Evolutionary conservation across 2,888 invertebrate genomes (phyloP), one percentile per base, ranked within the genome.

Genomic region (Apodemia zela): DNA sequence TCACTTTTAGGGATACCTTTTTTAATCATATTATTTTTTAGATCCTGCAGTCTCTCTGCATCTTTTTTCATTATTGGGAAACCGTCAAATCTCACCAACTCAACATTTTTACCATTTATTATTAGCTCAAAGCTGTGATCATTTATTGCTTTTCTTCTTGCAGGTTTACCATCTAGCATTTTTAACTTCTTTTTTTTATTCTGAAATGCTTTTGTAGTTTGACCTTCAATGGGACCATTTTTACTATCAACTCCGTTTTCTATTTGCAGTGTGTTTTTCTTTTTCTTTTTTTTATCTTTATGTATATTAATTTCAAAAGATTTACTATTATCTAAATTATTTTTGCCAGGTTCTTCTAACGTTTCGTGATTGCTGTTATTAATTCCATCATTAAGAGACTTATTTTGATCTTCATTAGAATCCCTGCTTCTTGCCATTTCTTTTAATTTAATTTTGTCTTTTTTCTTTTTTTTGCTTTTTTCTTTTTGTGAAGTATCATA

Each of bases 51-150:
- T 66, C 95, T 87, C 35, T 93, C 93, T 0, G 94, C 95, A 85
- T 96, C 96, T 78, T 94, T 94, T 72, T 93, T 94, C 84, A 93
- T 94, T 0, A 96, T 91, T 21, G 95, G 95, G 76, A 95, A 96
- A 1, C 96, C 95, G 76, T 96, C 95, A 80, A 92, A 94, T 69
- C 93, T 92, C 0, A 93, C 87, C 35, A 95, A 78, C 73, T 94
- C 93, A 25, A 95, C 82, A 72, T 93, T 93, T 75, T 93, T 89
- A 5, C 95, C 94, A 82, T 95, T 94, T 18, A 95, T 93, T 42
- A 92, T 89, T 47, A 95, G 84, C 76, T 92, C 93, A 64, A 92
- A 88, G 63, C 81, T 77, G 11, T 79, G 78, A 60, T 93, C 91
- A 73, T 77, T 82, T 29, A 87, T 74, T 70, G 82, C 90, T 76